These are phyloP conservation scores for Ptilodon capucinus DNA, from an alignment of 2,888 invertebrate species.

Conservation along the genomic window DNA sequence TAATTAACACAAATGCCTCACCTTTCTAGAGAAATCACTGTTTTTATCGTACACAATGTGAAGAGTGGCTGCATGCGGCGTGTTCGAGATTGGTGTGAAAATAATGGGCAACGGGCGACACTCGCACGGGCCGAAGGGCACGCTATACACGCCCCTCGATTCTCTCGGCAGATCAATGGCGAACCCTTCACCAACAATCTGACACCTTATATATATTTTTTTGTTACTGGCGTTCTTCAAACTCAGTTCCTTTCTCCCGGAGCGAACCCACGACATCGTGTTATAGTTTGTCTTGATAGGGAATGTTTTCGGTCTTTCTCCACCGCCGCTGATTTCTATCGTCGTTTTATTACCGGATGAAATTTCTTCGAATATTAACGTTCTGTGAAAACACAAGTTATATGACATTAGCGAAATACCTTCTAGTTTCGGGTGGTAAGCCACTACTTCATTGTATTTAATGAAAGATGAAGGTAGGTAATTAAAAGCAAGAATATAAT, in stretches of 20 bases:
- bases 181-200: constrained; percentile 68
- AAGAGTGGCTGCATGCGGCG: constrained; percentile 54
- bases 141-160: constrained; percentile 50
- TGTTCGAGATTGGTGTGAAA: constrained; percentile 50
- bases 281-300: constrained; percentile 66
- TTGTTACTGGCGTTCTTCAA: constrained; percentile 62
- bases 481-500: too few species aligned
- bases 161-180: constrained; percentile 61
- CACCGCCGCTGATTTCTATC: constrained; percentile 55
- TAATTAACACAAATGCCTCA: too few species aligned
- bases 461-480: too few species aligned
- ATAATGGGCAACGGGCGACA: constrained; percentile 58
- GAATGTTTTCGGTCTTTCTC: constrained; percentile 54
- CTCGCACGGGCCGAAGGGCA: constrained; percentile 61
- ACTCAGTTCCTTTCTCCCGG: constrained; percentile 66
- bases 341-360: constrained; percentile 44
- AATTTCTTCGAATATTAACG: constrained; percentile 60
- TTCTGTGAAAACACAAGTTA: constrained; percentile 39
- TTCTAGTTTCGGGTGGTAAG: too few species aligned
- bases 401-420: too few species aligned
- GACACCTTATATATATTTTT: constrained; percentile 62
- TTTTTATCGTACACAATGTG: constrained; percentile 64
- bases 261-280: constrained; percentile 62
- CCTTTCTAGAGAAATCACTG: constrained; percentile 62
- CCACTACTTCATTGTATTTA: neutral